Percentiles rank a stretch among this genome's conserved stretches.
Conservation (phyloP, 2,113 vertebrate species). For the Plectropomus leopardus region DNA sequence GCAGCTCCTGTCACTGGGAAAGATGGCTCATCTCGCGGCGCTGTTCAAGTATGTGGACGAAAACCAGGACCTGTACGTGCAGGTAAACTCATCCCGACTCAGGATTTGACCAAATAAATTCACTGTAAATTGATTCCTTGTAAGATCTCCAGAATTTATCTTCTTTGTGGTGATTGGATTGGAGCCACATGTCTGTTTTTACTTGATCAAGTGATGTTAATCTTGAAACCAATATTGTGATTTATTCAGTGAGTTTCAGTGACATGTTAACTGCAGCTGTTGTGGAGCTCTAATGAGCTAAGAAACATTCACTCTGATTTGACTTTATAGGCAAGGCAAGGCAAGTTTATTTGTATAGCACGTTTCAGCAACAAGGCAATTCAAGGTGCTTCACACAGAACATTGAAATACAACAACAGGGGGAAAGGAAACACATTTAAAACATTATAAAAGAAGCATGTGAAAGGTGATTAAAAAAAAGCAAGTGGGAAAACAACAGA, state of each 20-base stretch:
- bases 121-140: not conserved
- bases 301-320: not conserved
- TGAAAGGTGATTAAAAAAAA: no score
- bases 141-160: not conserved
- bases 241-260: not conserved
- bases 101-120: not conserved
- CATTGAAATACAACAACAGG: no score
- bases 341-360: no score
- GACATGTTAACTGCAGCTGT: not conserved
- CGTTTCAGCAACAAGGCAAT: no score
- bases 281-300: not conserved
- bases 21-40: slow-evolving; percentile 88
- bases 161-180: not conserved
- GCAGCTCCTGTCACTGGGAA: slow-evolving; percentile 51
- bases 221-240: not conserved
- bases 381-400: no score
- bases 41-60: slow-evolving; percentile 94
- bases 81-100: slow-evolving; percentile 81
- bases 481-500: no score
- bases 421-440: no score
- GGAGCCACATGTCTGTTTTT: not conserved
- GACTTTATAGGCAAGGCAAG: not conserved
- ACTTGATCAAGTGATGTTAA: not conserved
- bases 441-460: no score
- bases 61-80: slow-evolving; percentile 92